A percentile compares a stretch with the other conserved stretches of the same genome.
Conservation (phyloP, 2,888 invertebrate species). For the Campaea margaritaria region DNA sequence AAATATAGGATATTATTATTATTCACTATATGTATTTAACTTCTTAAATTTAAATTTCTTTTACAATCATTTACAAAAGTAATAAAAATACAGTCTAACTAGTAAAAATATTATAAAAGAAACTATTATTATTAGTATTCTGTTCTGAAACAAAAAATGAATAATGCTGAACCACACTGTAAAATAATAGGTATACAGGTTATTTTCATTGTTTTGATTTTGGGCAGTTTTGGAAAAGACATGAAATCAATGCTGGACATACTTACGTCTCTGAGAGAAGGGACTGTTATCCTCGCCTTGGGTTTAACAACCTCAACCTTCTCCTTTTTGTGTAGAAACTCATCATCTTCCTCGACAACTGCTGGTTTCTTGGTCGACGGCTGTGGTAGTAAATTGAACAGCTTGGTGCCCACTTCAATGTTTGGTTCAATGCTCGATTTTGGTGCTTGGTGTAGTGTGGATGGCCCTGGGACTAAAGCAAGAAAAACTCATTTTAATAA, state of each 20-base stretch:
- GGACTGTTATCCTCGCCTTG: constrained; percentile 88
- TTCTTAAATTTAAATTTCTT: too few species aligned
- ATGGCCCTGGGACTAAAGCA: constrained; percentile 30
- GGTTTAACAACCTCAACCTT: constrained; percentile 66
- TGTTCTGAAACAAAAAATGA: too few species aligned
- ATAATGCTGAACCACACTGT: too few species aligned
- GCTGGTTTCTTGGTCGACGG: constrained; percentile 68
- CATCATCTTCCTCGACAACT: constrained; percentile 86
- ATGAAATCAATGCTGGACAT: too few species aligned
- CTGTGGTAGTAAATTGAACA: constrained; percentile 79
- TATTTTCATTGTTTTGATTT: too few species aligned
- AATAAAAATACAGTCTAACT: too few species aligned
- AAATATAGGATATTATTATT: constrained; percentile 40
- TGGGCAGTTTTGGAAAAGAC: too few species aligned
- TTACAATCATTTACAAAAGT: too few species aligned
- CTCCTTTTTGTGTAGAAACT: constrained; percentile 86
- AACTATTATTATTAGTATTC: too few species aligned
- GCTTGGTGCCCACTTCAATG: constrained; percentile 42
- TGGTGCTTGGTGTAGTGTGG: background rate
- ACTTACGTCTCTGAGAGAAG: constrained; percentile 87
- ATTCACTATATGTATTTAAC: too few species aligned
- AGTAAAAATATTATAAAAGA: too few species aligned
- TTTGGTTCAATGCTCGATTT: constrained; percentile 15
- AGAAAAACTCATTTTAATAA: background rate
- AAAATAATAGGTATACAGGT: too few species aligned